Conservation (phyloP, 2,113 vertebrate species). For the Abramis brama region DNA sequence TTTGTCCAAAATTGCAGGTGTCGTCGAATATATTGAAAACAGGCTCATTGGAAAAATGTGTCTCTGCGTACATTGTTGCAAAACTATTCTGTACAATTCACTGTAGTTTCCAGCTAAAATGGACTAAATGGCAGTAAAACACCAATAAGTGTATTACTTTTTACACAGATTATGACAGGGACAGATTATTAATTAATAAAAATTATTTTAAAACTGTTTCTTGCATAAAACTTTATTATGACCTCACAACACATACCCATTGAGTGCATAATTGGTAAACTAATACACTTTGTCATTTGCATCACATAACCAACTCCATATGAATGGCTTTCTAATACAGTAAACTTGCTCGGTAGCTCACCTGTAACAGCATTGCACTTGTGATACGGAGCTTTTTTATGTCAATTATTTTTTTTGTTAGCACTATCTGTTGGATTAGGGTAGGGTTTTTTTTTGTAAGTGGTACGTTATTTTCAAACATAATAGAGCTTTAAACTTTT, state of each 20-base stretch:
- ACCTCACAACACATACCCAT: too few relatives aligned
- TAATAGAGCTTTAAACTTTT: neutral
- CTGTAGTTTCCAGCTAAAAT: neutral
- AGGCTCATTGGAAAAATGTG: too few relatives aligned
- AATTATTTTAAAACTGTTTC: too few relatives aligned
- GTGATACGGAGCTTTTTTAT: neutral
- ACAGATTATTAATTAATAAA: too few relatives aligned
- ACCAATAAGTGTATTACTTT: neutral
- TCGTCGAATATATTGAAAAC: neutral
- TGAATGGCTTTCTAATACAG: neutral
- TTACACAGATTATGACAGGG: neutral
- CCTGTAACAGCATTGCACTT: neutral
- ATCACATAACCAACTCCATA: neutral
- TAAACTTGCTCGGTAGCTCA: neutral
- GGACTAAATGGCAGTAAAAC: neutral
- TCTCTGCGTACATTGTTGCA: too few relatives aligned
- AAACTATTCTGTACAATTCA: too few relatives aligned
- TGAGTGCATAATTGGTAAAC: neutral
- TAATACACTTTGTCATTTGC: neutral
- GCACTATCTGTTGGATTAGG: neutral
- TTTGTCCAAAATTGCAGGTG: neutral
- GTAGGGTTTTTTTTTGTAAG: neutral
- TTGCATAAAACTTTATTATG: too few relatives aligned
- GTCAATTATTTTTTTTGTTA: neutral
- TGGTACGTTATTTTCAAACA: neutral